Evolutionary conservation across 1,140 invertebrate genomes (phyloP).

Genomic region (Pseudomyrmex concolor): DNA sequence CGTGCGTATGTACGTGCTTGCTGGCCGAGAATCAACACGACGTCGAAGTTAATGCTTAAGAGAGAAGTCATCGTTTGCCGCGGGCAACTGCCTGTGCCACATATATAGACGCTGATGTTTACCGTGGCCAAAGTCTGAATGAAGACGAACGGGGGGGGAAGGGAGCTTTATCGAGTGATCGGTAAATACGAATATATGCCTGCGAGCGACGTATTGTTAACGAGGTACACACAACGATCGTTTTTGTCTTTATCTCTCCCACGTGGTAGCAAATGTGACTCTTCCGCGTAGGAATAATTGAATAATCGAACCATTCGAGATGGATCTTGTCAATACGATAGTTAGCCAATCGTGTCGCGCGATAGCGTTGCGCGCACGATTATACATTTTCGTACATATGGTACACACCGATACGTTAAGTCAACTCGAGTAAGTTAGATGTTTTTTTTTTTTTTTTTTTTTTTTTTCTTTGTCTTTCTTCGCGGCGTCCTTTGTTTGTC

Average conservation of each 20-base stretch:
- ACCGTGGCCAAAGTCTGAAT: slow-evolving; percentile 55
- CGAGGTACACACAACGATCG: slow-evolving; percentile 15
- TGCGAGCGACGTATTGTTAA: slow-evolving; percentile 30
- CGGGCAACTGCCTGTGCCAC: slow-evolving; percentile 52
- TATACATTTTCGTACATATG: not conserved
- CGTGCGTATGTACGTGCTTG: slow-evolving; percentile 55
- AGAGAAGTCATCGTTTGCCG: slow-evolving; percentile 66
- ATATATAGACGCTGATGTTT: slow-evolving; percentile 57
- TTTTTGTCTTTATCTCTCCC: no score
- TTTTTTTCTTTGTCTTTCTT: no score
- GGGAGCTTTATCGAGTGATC: slow-evolving; percentile 15
- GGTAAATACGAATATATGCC: slow-evolving; percentile 2
- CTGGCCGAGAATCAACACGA: slow-evolving; percentile 65
- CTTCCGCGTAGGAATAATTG: not conserved
- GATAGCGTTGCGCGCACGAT: not conserved
- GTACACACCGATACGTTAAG: not conserved
- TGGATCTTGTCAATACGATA: not conserved
- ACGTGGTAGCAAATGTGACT: not conserved
- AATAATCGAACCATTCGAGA: not conserved
- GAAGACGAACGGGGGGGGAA: no score
- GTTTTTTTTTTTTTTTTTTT: no score
- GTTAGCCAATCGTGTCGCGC: not conserved
- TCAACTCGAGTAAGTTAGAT: no score
- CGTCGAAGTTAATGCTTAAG: slow-evolving; percentile 65
- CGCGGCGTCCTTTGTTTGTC: no score